These are phyloP conservation scores for Microplitis demolitor DNA, from an alignment of 1,140 invertebrate species.

Conservation along the genomic window DNA sequence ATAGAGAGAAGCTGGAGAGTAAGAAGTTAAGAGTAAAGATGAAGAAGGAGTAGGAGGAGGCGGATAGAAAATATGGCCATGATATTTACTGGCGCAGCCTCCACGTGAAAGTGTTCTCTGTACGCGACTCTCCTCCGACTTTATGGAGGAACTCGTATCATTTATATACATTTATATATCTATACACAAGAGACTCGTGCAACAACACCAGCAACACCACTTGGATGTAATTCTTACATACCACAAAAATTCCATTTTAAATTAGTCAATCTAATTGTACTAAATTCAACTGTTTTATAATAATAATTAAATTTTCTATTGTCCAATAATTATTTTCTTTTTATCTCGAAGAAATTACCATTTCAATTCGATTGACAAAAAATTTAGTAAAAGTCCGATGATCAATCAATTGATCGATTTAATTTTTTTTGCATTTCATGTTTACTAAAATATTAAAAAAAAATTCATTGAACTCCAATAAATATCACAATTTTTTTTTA, in stretches of 20 bases:
- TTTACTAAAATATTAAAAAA: no score
- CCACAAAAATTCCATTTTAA: not conserved
- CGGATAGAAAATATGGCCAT: constrained; percentile 35
- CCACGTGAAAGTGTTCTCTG: constrained; percentile 34
- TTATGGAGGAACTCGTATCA: not conserved
- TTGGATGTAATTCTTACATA: not conserved
- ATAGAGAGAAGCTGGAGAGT: not conserved
- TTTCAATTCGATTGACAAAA: no score
- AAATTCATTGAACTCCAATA: no score
- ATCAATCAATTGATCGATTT: no score
- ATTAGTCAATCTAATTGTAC: not conserved
- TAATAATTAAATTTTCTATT: constrained; percentile 2
- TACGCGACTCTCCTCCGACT: not conserved
- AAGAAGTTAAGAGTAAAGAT: not conserved
- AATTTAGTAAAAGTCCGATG: no score
- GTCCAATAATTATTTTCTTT: not conserved
- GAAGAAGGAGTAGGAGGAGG: constrained; percentile 19
- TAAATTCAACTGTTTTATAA: no score
- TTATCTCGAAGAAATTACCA: no score
- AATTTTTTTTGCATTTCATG: no score
- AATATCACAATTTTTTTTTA: no score
- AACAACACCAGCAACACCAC: no score
- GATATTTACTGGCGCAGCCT: constrained; percentile 33
- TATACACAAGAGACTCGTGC: not conserved
- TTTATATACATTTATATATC: not conserved